Evolutionary conservation across 2,888 invertebrate species (phyloP), one percentile per base, ranked within the genome.

Genomic region (Luffia ferchaultella): DNA sequence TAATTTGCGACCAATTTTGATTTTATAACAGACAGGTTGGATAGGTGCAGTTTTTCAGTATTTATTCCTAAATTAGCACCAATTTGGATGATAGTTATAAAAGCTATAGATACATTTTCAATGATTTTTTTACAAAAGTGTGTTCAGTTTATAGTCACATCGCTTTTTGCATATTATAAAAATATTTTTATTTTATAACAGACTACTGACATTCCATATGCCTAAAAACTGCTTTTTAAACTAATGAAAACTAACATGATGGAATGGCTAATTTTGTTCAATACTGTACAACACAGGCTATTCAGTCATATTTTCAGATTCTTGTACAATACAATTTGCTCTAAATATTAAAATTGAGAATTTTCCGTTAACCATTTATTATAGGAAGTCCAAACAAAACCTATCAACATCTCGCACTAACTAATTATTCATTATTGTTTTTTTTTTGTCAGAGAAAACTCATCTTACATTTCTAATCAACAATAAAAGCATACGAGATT

Each of bases 141-240:
- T 67, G 63, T 60, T 62, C 68, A 65, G 65, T 52, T 71, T 69
- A 80, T 76, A 73, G 69, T 74, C 44, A 44, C 17, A 67, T 71
- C 73, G 76, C 73, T 76, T 76, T 79, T 75, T 70, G 73, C 74
- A 78, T 73, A 70, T 76, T 82, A 80, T 74, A 80, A 80, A 82
- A 82, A 80, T 80, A 80, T 76, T 60, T 70, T 73, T 73, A n/a
- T 75, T 71, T 79, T 78, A 76, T 58, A 68, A 63, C 73, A 76
- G 67, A 64, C 67, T 68, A 67, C 60, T 30, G n/a, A 30, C 12
- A 30, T 30, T 3, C 3, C 12, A 30, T 12, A 30, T 30, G 30
- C 30, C 3, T 30, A 30, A 3, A 30, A 3, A 30, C 30, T 30
- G 12, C 30, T 30, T 3, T 7, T 30, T n/a, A n/a, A n/a, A n/a